Base-by-base conservation (phyloP, 1,140 invertebrate species). In the Diabrotica undecimpunctata region DNA sequence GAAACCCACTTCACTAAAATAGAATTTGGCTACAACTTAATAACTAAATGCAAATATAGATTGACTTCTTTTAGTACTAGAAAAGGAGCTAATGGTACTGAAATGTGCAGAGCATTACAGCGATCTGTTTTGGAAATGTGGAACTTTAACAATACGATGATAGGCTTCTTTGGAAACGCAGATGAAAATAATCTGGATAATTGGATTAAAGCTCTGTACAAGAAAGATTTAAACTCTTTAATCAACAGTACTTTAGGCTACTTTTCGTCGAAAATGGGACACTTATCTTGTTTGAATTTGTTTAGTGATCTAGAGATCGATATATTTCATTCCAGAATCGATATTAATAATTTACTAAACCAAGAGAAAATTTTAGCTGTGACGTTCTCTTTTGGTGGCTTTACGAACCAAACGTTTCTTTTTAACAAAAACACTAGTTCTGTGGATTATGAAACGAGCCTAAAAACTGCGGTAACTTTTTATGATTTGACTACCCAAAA, bases 161-260 rank as follows among this genome's bases (percentile, higher is more conserved):
- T 68, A 12, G 84, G 85, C 4, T 82, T 82, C 60, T 83, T 82
- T 72, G 88, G 88, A 35, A 86, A 87, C 74, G 78, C 85, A 7
- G 75, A 80, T 14, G 73, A 74, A 25, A 71, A 75, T 35, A 73
- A 78, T 63, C 71, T 73, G 3, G 77, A 79, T 4, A 83, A 85
- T 68, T 89, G 87, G 87, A 72, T 80, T 11, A 80, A 82, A 68
- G 79, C 86, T 62, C 74, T 82, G 39, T 70, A 79, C 5, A 74
- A 81, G 52, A 79, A 72, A 12, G 72, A 72, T 5, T 70, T 74
- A 12, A 68, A 75, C 52, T 64, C 63, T 6, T 71, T 78, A 74
- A 54, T 76, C 83, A 55, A 72, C 79, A 25, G 79, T 81, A 64
- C 66, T 36, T 38, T 57, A 5, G 73, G 70, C 8, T 58, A 82